Percentiles rank a stretch among this genome's conserved stretches.
Evolutionary conservation across 2,797 vertebrate genomes (phyloP).

Genomic region (Coregonus ussuriensis): DNA sequence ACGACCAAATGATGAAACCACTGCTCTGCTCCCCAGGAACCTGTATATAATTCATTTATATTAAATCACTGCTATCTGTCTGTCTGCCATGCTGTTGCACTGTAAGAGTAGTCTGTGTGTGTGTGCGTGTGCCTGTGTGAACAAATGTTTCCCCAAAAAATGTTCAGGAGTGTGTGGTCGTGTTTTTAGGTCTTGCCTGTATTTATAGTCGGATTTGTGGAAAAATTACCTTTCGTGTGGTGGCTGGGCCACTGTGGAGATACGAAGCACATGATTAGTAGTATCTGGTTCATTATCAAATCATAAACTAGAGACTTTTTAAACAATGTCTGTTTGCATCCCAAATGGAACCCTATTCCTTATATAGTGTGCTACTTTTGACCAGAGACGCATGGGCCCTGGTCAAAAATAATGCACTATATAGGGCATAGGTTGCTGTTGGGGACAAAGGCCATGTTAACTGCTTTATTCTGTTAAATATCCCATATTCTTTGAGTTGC

Average conservation of each 20-base stretch:
- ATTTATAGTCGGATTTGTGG: conserved; percentile 76
- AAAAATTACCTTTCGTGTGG: conserved; percentile 68
- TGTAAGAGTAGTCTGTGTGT: conserved; percentile 64
- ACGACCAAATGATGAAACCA: conserved; percentile 75
- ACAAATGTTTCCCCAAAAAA: conserved; percentile 54
- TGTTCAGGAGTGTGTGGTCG: conserved; percentile 52
- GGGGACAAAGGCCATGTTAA: not conserved
- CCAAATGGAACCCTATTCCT: not conserved
- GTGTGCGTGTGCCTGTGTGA: conserved; percentile 68
- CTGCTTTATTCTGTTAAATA: conserved; percentile 58
- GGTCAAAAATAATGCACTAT: not conserved
- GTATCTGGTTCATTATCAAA: conserved; percentile 59
- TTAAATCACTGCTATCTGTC: conserved; percentile 78
- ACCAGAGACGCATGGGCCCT: not conserved
- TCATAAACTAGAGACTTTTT: conserved; percentile 62
- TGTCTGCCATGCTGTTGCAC: conserved; percentile 76
- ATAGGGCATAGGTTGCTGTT: not conserved
- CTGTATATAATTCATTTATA: conserved; percentile 71
- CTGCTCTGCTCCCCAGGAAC: conserved; percentile 66
- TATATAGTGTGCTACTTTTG: not conserved
- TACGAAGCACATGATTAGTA: conserved; percentile 41
- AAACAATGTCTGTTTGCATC: conserved; percentile 51
- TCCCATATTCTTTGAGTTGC: conserved; percentile 56
- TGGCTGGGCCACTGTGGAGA: conserved; percentile 78
- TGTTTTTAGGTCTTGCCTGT: conserved; percentile 69